A percentile compares a stretch with the other conserved stretches of the same genome.
Conservation (phyloP, 2,113 vertebrate genomes). For the Tiliqua scincoides region DNA sequence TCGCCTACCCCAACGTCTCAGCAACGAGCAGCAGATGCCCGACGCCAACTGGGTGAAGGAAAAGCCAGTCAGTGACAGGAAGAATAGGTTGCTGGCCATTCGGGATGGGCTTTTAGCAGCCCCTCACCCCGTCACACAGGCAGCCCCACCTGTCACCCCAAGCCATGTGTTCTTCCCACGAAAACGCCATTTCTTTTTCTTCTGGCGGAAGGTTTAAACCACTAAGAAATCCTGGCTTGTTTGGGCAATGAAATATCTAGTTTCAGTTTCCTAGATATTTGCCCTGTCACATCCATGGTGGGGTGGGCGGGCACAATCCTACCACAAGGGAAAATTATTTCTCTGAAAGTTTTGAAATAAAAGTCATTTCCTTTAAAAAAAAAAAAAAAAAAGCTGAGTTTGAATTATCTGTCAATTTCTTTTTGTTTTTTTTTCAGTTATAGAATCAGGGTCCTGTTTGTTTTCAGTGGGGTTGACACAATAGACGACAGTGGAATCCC, state of each 20-base stretch:
- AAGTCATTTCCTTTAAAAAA: not conserved
- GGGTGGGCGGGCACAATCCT: not conserved
- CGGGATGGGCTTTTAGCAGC: slow-evolving; percentile 53
- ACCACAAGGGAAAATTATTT: not conserved
- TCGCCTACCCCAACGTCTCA: slow-evolving; percentile 45
- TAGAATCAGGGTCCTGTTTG: not conserved
- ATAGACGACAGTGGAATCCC: not conserved
- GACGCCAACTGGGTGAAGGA: not conserved
- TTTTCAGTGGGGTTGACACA: not conserved
- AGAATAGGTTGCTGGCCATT: slow-evolving; percentile 67
- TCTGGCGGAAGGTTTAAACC: slow-evolving; percentile 24
- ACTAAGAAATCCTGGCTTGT: not conserved
- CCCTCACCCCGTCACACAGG: slow-evolving; percentile 15
- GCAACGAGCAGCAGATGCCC: slow-evolving; percentile 18
- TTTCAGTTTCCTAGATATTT: not conserved
- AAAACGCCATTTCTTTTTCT: slow-evolving; percentile 19
- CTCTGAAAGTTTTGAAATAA: slow-evolving; percentile 20
- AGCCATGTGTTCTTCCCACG: not conserved
- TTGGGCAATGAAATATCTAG: not conserved
- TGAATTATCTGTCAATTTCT: not conserved
- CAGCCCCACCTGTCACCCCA: not conserved
- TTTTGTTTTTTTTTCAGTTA: not conserved
- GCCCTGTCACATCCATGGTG: not conserved
- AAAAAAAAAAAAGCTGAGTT: not conserved
- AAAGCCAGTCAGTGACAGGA: slow-evolving; percentile 52